Evolutionary conservation across 2,888 invertebrate species (phyloP).

Genomic region (Drepanosiphum platanoidis): DNA sequence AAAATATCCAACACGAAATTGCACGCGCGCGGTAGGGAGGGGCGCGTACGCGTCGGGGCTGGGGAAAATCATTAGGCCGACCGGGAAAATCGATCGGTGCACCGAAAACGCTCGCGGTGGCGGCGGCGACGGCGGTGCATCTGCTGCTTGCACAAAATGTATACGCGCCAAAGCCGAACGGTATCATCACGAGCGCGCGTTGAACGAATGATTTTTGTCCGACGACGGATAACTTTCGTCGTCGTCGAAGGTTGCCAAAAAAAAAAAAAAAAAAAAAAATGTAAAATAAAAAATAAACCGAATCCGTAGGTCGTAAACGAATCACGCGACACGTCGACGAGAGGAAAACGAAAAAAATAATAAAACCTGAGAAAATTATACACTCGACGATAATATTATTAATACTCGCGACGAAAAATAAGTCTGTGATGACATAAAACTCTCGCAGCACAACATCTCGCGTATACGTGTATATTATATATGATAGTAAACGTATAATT

Average conservation of each 20-base stretch:
- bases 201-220: neutral
- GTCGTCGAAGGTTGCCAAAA: constrained; percentile 5
- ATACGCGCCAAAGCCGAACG: neutral
- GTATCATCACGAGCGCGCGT: neutral
- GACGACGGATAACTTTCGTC: constrained; percentile 32
- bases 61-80: too few relatives aligned
- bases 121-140: too few relatives aligned
- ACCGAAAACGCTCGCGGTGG: neutral
- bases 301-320: neutral
- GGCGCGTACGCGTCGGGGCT: too few relatives aligned
- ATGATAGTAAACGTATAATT: too few relatives aligned
- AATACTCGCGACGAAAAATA: neutral
- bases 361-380: neutral
- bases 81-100: neutral
- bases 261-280: neutral
- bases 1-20: too few relatives aligned
- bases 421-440: neutral
- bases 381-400: neutral
- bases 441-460: neutral
- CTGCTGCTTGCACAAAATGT: neutral
- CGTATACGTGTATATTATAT: neutral
- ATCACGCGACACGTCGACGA: neutral
- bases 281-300: neutral
- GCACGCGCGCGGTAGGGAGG: too few relatives aligned
- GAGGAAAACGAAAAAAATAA: neutral